Evolutionary conservation across 2,113 vertebrate genomes (phyloP).

Genomic region (Rhinoptilus africanus): DNA sequence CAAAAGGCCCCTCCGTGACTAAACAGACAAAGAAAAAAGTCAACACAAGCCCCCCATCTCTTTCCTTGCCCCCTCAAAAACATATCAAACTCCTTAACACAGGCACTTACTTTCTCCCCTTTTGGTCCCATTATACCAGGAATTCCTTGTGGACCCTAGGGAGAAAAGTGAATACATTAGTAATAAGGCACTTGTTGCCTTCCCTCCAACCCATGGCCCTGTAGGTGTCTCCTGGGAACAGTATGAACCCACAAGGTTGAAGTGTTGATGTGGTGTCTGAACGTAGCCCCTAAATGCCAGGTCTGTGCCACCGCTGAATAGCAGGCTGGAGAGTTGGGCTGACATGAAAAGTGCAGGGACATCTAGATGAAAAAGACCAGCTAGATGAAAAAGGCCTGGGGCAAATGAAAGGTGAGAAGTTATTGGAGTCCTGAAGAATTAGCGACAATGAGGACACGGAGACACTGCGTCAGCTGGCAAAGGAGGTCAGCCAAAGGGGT

Average conservation of each 20-base stretch:
- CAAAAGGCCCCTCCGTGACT: neutral
- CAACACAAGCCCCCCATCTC: neutral
- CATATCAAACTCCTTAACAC: neutral
- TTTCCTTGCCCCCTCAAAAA: neutral
- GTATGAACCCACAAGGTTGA: neutral
- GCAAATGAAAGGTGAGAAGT: neutral
- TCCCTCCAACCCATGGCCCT: neutral
- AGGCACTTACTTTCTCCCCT: constrained; percentile 88
- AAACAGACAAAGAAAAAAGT: neutral
- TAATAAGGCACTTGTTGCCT: neutral
- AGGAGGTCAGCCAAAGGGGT: neutral
- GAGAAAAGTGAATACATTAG: neutral
- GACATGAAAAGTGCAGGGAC: neutral
- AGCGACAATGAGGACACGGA: fast-evolving
- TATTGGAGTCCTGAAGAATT: neutral
- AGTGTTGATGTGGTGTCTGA: neutral
- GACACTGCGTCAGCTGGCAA: neutral
- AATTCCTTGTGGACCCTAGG: constrained; percentile 88
- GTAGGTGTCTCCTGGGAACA: neutral
- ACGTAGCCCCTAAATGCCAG: neutral
- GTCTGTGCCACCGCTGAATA: neutral
- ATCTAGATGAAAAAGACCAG: neutral
- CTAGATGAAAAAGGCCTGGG: neutral
- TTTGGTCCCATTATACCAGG: constrained; percentile 89
- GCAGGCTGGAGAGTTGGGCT: neutral